Evolutionary conservation across 2,113 vertebrate genomes (phyloP).

Genomic region (Mustela nigripes): DNA sequence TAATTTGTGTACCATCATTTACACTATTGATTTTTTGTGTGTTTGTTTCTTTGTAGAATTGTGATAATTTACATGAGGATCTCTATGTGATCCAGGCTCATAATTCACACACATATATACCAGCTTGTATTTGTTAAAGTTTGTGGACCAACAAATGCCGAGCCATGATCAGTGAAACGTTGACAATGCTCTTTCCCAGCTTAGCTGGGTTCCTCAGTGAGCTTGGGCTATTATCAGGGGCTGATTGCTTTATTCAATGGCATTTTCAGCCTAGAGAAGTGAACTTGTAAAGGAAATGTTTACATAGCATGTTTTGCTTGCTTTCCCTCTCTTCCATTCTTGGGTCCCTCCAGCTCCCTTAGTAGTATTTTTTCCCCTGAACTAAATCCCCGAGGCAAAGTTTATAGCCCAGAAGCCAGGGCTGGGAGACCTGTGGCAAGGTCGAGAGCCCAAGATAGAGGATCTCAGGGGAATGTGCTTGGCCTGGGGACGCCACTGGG

Average conservation of each 20-base stretch:
- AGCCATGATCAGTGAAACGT: background rate
- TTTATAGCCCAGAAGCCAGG: background rate
- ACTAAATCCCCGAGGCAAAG: background rate
- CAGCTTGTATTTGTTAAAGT: background rate
- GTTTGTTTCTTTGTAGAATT: slow-evolving; percentile 53
- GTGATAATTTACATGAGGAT: background rate
- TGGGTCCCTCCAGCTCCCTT: background rate
- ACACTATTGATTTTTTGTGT: background rate
- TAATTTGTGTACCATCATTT: slow-evolving; percentile 2
- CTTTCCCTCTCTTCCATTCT: background rate
- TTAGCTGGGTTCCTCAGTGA: background rate
- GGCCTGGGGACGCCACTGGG: background rate
- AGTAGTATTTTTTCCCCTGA: background rate
- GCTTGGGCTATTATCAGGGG: background rate
- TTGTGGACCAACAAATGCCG: background rate
- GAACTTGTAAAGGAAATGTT: slow-evolving; percentile 32
- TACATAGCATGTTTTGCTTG: background rate
- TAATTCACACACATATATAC: background rate
- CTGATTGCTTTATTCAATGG: slow-evolving; percentile 37
- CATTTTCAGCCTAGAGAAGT: background rate
- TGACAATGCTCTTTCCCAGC: slow-evolving; percentile 5
- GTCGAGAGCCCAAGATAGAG: background rate
- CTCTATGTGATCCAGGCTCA: background rate
- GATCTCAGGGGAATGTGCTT: background rate
- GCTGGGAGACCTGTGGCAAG: background rate